Base-by-base conservation (phyloP, 92 coral and sea anemone genomes). In the Montipora capitata region DNA sequence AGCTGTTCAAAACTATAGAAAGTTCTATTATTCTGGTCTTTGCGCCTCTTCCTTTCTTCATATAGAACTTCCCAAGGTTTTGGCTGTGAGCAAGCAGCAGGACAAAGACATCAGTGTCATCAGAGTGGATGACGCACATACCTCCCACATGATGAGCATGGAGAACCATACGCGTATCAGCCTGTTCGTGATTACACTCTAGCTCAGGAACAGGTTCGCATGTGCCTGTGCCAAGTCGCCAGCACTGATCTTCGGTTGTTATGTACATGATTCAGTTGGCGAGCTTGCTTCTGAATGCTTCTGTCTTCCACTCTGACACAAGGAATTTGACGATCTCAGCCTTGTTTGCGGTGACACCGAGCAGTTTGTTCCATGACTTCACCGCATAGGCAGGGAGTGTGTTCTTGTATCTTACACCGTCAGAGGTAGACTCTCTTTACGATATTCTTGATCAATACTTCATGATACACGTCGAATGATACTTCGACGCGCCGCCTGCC, bases 331-430 rank as follows among this genome's bases (percentile, higher is more conserved):
- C 83, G 38, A 94, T 75, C 35, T 91, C 93, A 12, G 75, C 13
- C 85, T 91, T 91, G 95, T 94, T 94, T 20, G 91, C 17, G 90
- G 95, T 4, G 49, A 85, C 92, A 76, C 86, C 56, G 40, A 94
- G 58, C 68, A 94, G 43, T 41, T 83, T 87, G 83, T 44, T 82
- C 94, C 92, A 90, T 3, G 90, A 63, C 48, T 93, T 90, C 41
- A 93, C 92, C 54, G 54, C 52, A 63, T 75, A 88, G 52, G 63
- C 93, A 15, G 93, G 88, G 40, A 88, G 79, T 0, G 56, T 69
- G 64, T 87, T 68, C 74, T 66, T 71, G 66, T 52, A 83, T 14
- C 39, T 10, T 14, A 88, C 11, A 14, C 87, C 92, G 58, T 86
- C 90, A 56, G 84, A 73, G 38, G 14, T 69, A 10, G 91, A 80